These are phyloP conservation scores for Heliothis peltigera DNA, from an alignment of 2,888 invertebrate genomes.

Conservation along the genomic window DNA sequence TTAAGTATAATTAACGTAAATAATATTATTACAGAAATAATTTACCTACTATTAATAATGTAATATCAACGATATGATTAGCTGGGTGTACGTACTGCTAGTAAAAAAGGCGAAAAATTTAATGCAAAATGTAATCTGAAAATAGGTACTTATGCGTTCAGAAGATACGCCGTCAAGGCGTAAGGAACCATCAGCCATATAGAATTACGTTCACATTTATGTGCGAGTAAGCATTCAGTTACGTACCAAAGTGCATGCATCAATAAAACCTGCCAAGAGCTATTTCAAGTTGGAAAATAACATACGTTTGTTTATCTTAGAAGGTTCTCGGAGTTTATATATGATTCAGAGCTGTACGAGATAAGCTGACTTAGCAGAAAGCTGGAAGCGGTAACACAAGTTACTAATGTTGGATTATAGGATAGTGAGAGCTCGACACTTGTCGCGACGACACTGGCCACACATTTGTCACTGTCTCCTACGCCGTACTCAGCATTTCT, in stretches of 20 bases:
- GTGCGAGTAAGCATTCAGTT: background rate
- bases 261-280: slow-evolving; percentile 7
- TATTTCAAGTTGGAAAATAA: slow-evolving; percentile 25
- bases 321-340: slow-evolving; percentile 32
- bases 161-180: no score
- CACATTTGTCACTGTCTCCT: slow-evolving; percentile 66
- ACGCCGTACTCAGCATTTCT: slow-evolving; percentile 45
- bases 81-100: no score
- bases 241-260: slow-evolving; percentile 12
- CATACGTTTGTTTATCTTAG: slow-evolving; percentile 31
- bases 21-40: background rate
- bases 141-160: no score
- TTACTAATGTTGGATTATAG: slow-evolving; percentile 58
- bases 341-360: slow-evolving; percentile 40
- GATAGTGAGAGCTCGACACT: slow-evolving; percentile 50
- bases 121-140: no score
- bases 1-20: background rate
- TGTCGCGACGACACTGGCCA: slow-evolving; percentile 40
- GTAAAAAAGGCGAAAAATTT: no score
- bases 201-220: background rate
- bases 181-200: background rate
- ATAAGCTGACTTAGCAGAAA: slow-evolving; percentile 57
- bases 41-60: no score
- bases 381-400: slow-evolving; percentile 43
- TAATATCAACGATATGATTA: no score